Evolutionary conservation across 2,113 vertebrate species (phyloP).

Genomic region (Cyprinodon variegatus): DNA sequence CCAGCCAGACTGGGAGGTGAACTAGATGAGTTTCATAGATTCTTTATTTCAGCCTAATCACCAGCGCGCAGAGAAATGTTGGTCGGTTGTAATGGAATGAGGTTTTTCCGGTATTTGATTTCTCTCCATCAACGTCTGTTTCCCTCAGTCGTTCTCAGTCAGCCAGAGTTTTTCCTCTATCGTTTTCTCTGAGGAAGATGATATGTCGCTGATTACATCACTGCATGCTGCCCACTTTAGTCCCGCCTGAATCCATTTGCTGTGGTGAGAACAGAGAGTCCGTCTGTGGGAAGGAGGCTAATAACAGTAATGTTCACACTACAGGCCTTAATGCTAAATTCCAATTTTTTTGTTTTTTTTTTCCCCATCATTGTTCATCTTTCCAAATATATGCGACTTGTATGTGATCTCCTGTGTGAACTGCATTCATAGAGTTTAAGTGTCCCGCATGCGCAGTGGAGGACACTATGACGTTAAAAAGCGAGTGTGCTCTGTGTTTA

Average conservation of each 20-base stretch:
- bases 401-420: too few species aligned
- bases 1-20: too few species aligned
- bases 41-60: not conserved
- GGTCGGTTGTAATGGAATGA: not conserved
- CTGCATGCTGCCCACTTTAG: slow-evolving; percentile 14
- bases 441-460: too few species aligned
- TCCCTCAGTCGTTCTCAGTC: not conserved
- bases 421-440: too few species aligned
- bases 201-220: slow-evolving; percentile 9
- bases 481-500: too few species aligned
- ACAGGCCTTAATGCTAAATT: too few species aligned
- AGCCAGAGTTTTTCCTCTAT: not conserved
- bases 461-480: too few species aligned
- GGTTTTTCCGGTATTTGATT: not conserved
- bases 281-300: not conserved
- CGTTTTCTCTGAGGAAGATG: not conserved
- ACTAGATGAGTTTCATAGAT: not conserved
- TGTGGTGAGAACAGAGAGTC: slow-evolving; percentile 10
- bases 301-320: too few species aligned
- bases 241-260: slow-evolving; percentile 15
- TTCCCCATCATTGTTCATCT: too few species aligned
- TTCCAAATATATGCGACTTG: too few species aligned
- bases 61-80: not conserved
- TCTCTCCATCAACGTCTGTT: not conserved
- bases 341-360: too few species aligned